Conservation (phyloP, 2,797 vertebrate genomes). For the Gymnothorax reevesii region DNA sequence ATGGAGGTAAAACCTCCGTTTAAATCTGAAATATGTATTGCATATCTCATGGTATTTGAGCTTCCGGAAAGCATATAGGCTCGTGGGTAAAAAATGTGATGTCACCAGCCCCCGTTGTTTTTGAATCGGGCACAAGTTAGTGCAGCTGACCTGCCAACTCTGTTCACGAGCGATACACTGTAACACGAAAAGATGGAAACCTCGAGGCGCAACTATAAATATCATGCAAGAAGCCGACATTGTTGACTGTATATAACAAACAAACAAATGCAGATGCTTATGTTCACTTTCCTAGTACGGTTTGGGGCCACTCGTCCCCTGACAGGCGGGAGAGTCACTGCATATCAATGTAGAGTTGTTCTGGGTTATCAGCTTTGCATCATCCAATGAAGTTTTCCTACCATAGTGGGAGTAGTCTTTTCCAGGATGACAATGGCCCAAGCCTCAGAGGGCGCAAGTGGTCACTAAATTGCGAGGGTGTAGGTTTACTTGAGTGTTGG, state of each 20-base stretch:
- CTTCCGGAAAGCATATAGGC: background rate
- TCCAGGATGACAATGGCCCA: too few species aligned
- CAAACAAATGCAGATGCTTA: too few species aligned
- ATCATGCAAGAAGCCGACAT: background rate
- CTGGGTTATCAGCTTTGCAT: too few species aligned
- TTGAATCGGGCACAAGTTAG: background rate
- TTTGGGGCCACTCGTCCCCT: too few species aligned
- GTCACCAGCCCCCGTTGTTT: background rate
- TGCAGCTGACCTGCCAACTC: background rate
- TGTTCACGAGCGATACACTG: background rate
- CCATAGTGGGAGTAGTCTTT: too few species aligned
- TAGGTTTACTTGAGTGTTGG: too few species aligned
- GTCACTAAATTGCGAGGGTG: too few species aligned
- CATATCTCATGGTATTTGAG: background rate
- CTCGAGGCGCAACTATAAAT: background rate
- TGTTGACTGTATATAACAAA: background rate
- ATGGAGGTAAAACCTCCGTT: background rate
- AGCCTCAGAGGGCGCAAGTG: too few species aligned
- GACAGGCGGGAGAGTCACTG: too few species aligned
- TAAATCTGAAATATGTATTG: background rate
- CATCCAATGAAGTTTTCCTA: too few species aligned
- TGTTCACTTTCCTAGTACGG: too few species aligned
- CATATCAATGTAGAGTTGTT: too few species aligned
- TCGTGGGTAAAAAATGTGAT: background rate
- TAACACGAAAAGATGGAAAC: background rate